Base-by-base conservation (phyloP, 2,888 invertebrate genomes). In the Galeruca laticollis region DNA sequence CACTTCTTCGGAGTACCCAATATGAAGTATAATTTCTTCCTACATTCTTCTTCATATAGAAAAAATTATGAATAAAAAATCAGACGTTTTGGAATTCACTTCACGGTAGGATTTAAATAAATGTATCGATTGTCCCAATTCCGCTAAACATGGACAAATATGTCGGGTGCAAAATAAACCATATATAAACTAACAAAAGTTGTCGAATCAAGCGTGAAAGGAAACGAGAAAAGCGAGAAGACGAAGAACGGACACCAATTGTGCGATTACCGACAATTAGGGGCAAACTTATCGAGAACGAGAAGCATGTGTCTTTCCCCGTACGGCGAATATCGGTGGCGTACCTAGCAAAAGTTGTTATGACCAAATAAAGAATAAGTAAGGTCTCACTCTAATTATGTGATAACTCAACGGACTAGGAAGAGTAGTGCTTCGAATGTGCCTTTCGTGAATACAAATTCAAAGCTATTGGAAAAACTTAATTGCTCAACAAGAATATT, bases 251-350 rank as follows among this genome's bases (percentile, higher is more conserved):
- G 63, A 69, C 73, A 71, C 73, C 73, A 73, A 73, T 73, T 73
- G 71, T 68, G 68, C 69, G 71, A 71, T 68, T 67, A 68, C 59
- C 63, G 70, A 67, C 77, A 79, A 79, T 79, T 79, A 76, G 73
- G 68, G 70, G 70, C 73, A 75, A 76, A 77, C 77, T 77, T 76
- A 78, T 78, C 71, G 75, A 68, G 69, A 67, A 56, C 71, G 68
- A 63, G 69, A 49, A 64, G 71, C 64, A 69, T 69, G 76, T 75
- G 72, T 71, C 74, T 78, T 65, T 78, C 79, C 76, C 71, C 73
- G 75, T 79, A 79, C 76, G 80, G 78, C 71, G n/a, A 78, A 81
- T 77, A 80, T 80, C 77, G 74, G 80, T 83, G 81, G 81, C 81
- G 82, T 81, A 82, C n/a, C 79, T 76, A 77, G 77, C 75, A 73